Evolutionary conservation across 2,888 invertebrate species (phyloP), one percentile per base, ranked within the genome.

Genomic region (Athetis lepigone): DNA sequence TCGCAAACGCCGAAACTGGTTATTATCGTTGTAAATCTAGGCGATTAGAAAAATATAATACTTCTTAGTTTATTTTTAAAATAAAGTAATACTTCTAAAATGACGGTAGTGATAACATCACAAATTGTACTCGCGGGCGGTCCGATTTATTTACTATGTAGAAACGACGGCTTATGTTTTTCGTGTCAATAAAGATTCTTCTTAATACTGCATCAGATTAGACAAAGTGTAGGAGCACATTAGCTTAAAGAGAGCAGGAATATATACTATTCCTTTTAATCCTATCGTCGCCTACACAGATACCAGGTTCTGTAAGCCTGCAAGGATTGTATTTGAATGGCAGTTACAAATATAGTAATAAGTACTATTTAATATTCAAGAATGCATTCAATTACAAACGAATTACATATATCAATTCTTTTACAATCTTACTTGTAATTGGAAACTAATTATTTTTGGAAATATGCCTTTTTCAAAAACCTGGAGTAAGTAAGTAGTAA

Each of bases 21-120:
- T 46, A 64, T 80, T 70, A 85, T 87, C 84, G 84, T 84, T 85
- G 82, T 88, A 84, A 84, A 79, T 80, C 80, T 86, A 87, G 77
- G 79, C 77, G 80, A 82, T 83, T 86, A 84, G 70, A 87, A 86
- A 87, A 87, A 85, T 87, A 85, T 88, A 80, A 87, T 84, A 87
- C 82, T 81, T 67, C 79, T 77, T 70, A 80, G 62, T 77, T 66
- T 67, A 66, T 68, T 75, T 71, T 65, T 60, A 71, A 70, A 74
- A 68, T 68, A 70, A 77, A 80, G 77, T 84, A 85, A 86, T 85
- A 85, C 84, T 83, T 80, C 74, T 77, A 78, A 72, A 68, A 45
- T 64, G 75, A 73, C 79, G 71, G 70, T 71, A 75, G 75, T 75
- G 77, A 70, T 69, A 60, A 74, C 64, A 79, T 81, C 79, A 81